phyloP scores from a whole-genome alignment of 2,888 invertebrate species.

The Agonopterix arenella region DNA sequence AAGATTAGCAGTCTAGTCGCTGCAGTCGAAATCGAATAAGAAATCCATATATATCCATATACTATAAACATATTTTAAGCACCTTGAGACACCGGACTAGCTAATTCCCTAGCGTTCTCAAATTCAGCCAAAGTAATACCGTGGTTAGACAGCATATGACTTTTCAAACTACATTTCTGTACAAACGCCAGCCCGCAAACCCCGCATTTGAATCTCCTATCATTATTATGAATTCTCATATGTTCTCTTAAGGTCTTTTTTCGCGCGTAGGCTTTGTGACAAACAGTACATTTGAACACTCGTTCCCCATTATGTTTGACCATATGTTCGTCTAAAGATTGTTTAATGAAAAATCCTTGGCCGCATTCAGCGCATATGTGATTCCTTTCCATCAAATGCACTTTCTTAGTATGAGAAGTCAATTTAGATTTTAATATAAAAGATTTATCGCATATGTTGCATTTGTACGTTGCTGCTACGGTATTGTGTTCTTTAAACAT shows the following conservation, averaged over 20 bases:
- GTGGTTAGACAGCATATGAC: constrained; percentile 62
- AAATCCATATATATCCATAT: too few relatives aligned
- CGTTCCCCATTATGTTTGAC: constrained; percentile 58
- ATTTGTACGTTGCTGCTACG: constrained; percentile 50
- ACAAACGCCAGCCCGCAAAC: constrained; percentile 55
- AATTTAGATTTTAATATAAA: constrained; percentile 59
- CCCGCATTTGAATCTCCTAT: constrained; percentile 57
- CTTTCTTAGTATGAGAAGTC: constrained; percentile 60
- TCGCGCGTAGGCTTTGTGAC: constrained; percentile 55
- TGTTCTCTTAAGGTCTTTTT: constrained; percentile 62
- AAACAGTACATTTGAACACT: constrained; percentile 53
- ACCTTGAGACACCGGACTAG: not conserved
- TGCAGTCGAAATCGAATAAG: too few relatives aligned
- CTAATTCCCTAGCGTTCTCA: constrained; percentile 26
- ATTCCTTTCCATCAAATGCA: constrained; percentile 61
- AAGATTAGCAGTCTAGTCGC: too few relatives aligned
- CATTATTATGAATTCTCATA: constrained; percentile 65
- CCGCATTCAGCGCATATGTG: constrained; percentile 60
- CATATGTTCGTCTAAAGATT: constrained; percentile 61
- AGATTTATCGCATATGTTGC: constrained; percentile 59
- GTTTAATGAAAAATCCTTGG: constrained; percentile 59
- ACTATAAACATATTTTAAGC: too few relatives aligned
- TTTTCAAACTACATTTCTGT: constrained; percentile 60
- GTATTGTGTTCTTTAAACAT: constrained; percentile 57
- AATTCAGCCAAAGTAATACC: constrained; percentile 50